Evolutionary conservation across 2,888 invertebrate genomes (phyloP).

Genomic region (Timandra comae): DNA sequence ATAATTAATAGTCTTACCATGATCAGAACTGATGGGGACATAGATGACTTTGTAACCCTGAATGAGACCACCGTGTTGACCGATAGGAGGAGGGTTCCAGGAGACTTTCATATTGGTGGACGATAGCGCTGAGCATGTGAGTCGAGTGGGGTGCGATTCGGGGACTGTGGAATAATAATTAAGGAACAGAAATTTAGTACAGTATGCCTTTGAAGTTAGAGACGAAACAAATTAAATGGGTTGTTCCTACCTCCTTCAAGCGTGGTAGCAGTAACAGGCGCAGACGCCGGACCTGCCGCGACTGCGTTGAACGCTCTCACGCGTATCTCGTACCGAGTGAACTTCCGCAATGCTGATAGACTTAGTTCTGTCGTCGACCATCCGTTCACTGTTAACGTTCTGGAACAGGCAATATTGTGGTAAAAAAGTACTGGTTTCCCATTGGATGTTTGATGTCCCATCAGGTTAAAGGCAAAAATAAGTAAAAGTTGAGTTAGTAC

Average conservation of each 20-base stretch:
- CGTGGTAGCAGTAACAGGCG: conserved; percentile 81
- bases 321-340: conserved; percentile 86
- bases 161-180: conserved; percentile 79
- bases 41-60: conserved; percentile 88
- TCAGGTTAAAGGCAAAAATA: too few relatives aligned
- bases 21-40: conserved; percentile 61
- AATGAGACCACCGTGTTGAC: conserved; percentile 80
- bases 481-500: too few relatives aligned
- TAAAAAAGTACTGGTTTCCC: too few relatives aligned
- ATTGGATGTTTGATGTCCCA: too few relatives aligned
- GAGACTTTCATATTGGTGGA: conserved; percentile 84
- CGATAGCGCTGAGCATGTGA: conserved; percentile 81
- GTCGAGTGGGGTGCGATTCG: conserved; percentile 80
- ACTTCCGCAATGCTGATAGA: conserved; percentile 82
- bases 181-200: too few relatives aligned
- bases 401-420: conserved; percentile 40
- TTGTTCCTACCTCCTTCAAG: conserved; percentile 81
- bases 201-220: too few relatives aligned
- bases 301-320: conserved; percentile 88
- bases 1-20: too few relatives aligned
- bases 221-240: too few relatives aligned
- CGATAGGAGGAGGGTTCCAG: conserved; percentile 81
- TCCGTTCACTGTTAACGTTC: conserved; percentile 79
- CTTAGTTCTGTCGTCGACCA: conserved; percentile 82
- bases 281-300: conserved; percentile 85